Evolutionary conservation across 2,797 vertebrate genomes (phyloP).

Genomic region (Psittacula echo): DNA sequence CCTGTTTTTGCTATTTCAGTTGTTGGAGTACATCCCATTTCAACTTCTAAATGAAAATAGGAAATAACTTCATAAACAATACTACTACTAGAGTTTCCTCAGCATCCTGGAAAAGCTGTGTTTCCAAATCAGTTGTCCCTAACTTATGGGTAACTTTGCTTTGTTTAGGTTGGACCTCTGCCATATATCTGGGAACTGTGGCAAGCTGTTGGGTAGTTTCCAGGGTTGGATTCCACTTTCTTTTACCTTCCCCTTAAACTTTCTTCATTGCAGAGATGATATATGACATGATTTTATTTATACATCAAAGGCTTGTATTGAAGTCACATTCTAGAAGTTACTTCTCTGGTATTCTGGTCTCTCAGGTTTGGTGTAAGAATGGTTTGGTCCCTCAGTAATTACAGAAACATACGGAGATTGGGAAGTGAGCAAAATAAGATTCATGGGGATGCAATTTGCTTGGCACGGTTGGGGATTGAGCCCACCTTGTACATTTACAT

Average conservation of each 20-base stretch:
- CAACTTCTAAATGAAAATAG: not conserved
- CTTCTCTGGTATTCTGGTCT: not conserved
- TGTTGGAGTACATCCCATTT: not conserved
- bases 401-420: not conserved
- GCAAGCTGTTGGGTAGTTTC: not conserved
- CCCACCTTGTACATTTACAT: not conserved
- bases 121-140: not conserved
- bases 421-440: not conserved
- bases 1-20: not conserved
- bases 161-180: not conserved
- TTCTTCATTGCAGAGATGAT: not conserved
- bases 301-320: not conserved
- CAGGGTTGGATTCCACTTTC: not conserved
- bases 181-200: not conserved
- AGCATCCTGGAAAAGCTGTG: not conserved
- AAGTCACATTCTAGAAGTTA: not conserved
- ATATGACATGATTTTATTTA: not conserved
- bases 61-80: not conserved
- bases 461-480: not conserved
- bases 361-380: not conserved
- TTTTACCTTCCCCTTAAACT: not conserved
- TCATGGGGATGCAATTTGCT: not conserved
- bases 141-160: not conserved
- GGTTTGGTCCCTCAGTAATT: not conserved
- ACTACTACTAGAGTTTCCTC: not conserved